Conservation (phyloP, 2,797 vertebrate genomes). For the Mionectes olivaceus region DNA sequence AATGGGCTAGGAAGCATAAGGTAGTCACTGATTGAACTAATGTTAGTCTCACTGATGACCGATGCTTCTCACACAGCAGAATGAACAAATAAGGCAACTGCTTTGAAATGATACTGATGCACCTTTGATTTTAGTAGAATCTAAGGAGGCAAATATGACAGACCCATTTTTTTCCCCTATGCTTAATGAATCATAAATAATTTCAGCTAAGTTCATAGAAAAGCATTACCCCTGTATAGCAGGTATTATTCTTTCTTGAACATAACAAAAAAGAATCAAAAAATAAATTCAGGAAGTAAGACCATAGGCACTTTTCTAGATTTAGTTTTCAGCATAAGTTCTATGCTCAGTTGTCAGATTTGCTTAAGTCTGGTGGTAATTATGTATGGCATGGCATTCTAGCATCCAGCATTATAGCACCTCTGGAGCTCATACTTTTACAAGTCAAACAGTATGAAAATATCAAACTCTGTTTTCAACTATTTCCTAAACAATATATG, state of each 20-base stretch:
- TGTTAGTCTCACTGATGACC: not conserved
- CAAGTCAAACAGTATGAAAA: not conserved
- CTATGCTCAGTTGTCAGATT: not conserved
- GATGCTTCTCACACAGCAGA: not conserved
- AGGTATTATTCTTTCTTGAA: not conserved
- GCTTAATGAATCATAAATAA: not conserved
- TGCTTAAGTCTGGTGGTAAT: not conserved
- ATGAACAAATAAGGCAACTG: not conserved
- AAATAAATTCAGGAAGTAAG: not conserved
- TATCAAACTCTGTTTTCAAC: not conserved
- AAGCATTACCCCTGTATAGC: not conserved
- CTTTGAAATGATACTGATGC: not conserved
- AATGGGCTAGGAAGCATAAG: not conserved
- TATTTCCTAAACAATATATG: not conserved
- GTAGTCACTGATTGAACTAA: not conserved
- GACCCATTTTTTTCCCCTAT: fast-evolving
- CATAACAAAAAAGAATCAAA: not conserved
- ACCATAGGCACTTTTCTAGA: not conserved
- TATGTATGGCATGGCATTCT: not conserved
- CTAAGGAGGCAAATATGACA: not conserved
- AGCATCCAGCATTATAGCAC: not conserved
- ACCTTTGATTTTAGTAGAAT: not conserved
- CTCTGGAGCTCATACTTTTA: not conserved
- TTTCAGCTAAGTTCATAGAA: not conserved
- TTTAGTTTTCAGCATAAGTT: not conserved